Percentiles rank a stretch among this genome's conserved stretches.
phyloP scores from a whole-genome alignment of 2,113 vertebrate species.

The Phaethornis superciliosus region DNA sequence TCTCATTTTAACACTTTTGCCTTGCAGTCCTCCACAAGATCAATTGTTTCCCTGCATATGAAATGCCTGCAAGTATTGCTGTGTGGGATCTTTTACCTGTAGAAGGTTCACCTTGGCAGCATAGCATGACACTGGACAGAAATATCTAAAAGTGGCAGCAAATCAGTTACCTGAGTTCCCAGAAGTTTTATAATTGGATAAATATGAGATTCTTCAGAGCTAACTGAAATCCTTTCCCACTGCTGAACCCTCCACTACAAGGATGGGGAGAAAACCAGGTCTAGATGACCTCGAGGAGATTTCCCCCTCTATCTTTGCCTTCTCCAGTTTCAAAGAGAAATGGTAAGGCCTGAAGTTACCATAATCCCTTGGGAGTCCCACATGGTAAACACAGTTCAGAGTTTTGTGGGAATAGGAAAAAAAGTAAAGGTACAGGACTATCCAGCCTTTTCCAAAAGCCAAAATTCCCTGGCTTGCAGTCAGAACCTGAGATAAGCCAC shows the following conservation, averaged over 20 bases:
- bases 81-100: not conserved
- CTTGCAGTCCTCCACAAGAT: not conserved
- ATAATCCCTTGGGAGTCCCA: not conserved
- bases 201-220: not conserved
- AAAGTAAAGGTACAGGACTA: not conserved
- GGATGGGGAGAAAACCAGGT: not conserved
- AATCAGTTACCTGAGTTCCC: not conserved
- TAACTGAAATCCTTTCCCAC: not conserved
- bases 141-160: not conserved
- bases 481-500: not conserved
- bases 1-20: not conserved
- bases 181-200: not conserved
- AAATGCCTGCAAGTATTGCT: not conserved
- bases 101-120: not conserved
- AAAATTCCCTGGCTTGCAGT: not conserved
- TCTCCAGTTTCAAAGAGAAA: not conserved
- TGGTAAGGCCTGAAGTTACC: not conserved
- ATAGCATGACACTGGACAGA: not conserved
- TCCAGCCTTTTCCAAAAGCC: not conserved
- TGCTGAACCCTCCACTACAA: not conserved
- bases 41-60: not conserved
- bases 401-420: not conserved
- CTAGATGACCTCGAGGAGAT: not conserved
- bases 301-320: not conserved
- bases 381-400: not conserved